Percentiles rank a stretch among this genome's conserved stretches.
phyloP scores from a whole-genome alignment of 1,140 invertebrate genomes.

The Arion vulgaris region DNA sequence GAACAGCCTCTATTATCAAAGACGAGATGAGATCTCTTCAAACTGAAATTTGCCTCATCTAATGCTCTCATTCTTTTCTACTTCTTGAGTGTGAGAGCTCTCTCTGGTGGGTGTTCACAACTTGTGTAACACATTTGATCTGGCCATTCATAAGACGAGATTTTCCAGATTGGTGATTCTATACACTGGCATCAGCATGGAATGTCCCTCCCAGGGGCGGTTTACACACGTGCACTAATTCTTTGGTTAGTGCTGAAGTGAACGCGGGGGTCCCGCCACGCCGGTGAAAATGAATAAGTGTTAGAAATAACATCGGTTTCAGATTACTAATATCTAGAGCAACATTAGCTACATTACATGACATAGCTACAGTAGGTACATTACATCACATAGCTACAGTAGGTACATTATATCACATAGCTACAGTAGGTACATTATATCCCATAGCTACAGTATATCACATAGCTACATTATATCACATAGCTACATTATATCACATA shows the following conservation, averaged over 20 bases:
- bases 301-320: too few relatives aligned
- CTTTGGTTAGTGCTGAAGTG: background rate
- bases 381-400: too few relatives aligned
- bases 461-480: too few relatives aligned
- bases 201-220: conserved; percentile 6
- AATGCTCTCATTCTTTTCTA: background rate
- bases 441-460: too few relatives aligned
- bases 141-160: background rate
- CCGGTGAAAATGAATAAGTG: background rate
- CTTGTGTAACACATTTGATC: background rate
- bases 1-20: background rate
- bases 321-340: too few relatives aligned
- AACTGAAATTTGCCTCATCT: conserved; percentile 11
- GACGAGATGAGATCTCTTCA: conserved; percentile 3
- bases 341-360: too few relatives aligned
- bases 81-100: background rate
- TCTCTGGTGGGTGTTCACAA: background rate
- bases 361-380: too few relatives aligned
- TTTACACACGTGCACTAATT: background rate
- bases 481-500: too few relatives aligned
- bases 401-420: too few relatives aligned
- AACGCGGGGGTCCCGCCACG: background rate
- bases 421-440: too few relatives aligned
- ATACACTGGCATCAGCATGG: background rate
- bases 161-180: background rate